Evolutionary conservation across 2,888 invertebrate species (phyloP), one percentile per base, ranked within the genome.

Genomic region (Epiblema foenella): DNA sequence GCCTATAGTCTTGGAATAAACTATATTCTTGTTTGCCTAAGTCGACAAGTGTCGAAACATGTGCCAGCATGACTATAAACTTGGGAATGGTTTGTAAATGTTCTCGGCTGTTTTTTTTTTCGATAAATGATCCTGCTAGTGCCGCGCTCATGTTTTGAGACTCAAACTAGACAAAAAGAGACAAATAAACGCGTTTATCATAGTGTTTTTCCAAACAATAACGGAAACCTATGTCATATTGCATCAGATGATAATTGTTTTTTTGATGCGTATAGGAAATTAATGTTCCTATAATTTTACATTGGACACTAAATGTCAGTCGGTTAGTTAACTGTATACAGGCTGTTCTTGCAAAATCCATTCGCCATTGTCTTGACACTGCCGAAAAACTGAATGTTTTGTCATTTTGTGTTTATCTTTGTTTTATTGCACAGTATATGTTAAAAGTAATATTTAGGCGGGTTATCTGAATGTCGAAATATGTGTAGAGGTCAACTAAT

Each of bases 291-390:
- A 15, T n/a, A 24, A 10, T 37, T 33, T 33, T 58, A 37, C 9
- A 37, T 18, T 58, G 33, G 17, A 17, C 17, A 33, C 9, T 37
- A 17, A 57, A 57, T 17, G 17, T 57, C 57, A 57, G 57, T n/a
- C n/a, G 9, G n/a, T 17, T n/a, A 60, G 10, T 17, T 18, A 11
- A 18, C 51, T 18, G 2, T 4, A 59, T 74, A 74, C 73, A 68
- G 76, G 77, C 77, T 82, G 83, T 81, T 81, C 77, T 77, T 78
- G 77, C n/a, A 78, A 72, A 59, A 76, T 82, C 83, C 85, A 84
- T 78, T 85, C 89, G 87, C 89, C 89, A 89, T 89, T 89, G 87
- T 88, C 82, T 84, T 89, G 83, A 77, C 83, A 89, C 88, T 89
- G 76, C 68, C 7, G 20, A 49, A 49, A 33, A 12, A 12, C 5